Evolutionary conservation across 2,113 vertebrate genomes (phyloP).

Genomic region (Dendropsophus ebraccatus): DNA sequence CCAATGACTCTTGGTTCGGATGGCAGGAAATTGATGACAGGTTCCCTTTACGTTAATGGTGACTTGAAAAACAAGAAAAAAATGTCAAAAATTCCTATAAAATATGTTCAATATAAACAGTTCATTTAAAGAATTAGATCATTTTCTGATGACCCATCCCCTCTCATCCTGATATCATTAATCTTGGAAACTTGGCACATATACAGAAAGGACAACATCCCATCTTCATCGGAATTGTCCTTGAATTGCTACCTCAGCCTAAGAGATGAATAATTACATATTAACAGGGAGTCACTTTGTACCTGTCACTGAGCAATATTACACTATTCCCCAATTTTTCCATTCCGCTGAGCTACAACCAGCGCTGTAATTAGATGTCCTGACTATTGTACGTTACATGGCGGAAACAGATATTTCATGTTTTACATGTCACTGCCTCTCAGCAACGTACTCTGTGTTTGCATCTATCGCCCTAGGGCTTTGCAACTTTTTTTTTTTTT

Average conservation of each 20-base stretch:
- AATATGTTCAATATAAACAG: too few species aligned
- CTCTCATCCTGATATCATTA: too few species aligned
- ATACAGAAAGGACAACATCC: neutral
- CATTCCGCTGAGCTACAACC: neutral
- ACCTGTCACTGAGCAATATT: conserved; percentile 14
- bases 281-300: neutral
- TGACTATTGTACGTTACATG: conserved; percentile 30
- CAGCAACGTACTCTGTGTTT: neutral
- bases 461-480: neutral
- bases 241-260: neutral
- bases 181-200: neutral
- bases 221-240: neutral
- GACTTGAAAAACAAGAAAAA: too few species aligned
- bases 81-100: too few species aligned
- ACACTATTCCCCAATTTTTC: neutral
- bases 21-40: too few species aligned
- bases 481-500: too few species aligned
- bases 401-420: conserved; percentile 23
- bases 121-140: too few species aligned
- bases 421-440: conserved; percentile 48
- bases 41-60: too few species aligned
- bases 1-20: too few species aligned
- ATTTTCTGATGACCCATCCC: too few species aligned
- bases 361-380: conserved; percentile 17
- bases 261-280: conserved; percentile 5